Conservation (phyloP, 1,140 invertebrate genomes). For the Brachionus angularis region DNA sequence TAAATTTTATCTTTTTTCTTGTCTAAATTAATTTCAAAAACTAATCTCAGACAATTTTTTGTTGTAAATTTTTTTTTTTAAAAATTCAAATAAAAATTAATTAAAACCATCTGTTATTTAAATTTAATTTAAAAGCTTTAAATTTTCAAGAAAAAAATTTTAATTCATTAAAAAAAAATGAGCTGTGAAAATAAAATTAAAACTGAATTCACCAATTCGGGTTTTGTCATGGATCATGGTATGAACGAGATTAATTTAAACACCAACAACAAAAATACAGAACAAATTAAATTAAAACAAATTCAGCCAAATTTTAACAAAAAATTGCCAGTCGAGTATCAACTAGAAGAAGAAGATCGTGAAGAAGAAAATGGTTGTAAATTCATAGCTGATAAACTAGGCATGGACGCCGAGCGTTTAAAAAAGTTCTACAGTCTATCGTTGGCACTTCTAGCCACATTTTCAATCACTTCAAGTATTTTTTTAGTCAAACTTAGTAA, state of each 20-base stretch:
- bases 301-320: too few relatives aligned
- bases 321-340: too few relatives aligned
- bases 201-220: too few relatives aligned
- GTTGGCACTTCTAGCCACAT: slow-evolving; percentile 1
- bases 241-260: too few relatives aligned
- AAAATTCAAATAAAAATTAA: too few relatives aligned
- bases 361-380: background rate
- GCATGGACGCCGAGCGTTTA: background rate
- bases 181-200: too few relatives aligned
- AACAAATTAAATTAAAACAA: too few relatives aligned
- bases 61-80: background rate
- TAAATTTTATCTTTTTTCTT: background rate
- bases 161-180: too few relatives aligned
- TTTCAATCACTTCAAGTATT: slow-evolving; percentile 37
- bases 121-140: background rate
- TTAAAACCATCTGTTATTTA: background rate
- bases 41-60: slow-evolving; percentile 10
- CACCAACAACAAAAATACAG: too few relatives aligned
- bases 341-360: too few relatives aligned
- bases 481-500: slow-evolving; percentile 32
- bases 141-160: too few relatives aligned
- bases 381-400: slow-evolving; percentile 1
- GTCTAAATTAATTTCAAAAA: background rate
- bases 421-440: slow-evolving; percentile 6
- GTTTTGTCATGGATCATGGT: too few relatives aligned